These are phyloP conservation scores for Andrena chrysosceles DNA, from an alignment of 2,888 invertebrate genomes.

Conservation along the genomic window DNA sequence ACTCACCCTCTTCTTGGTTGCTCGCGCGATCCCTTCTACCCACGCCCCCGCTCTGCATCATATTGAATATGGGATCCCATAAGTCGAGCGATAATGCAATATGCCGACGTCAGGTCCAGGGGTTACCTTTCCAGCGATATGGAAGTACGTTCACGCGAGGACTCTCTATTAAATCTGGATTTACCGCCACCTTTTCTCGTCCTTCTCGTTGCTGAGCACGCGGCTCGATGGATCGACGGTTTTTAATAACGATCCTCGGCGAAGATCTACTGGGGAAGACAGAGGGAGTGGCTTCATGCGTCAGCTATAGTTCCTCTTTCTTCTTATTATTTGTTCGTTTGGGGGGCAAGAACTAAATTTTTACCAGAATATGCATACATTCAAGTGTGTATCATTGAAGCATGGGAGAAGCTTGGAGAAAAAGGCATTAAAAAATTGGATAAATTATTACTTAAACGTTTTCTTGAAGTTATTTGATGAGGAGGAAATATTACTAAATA, in stretches of 20 bases:
- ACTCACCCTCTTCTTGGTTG: slow-evolving; percentile 19
- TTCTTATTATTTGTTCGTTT: too few relatives aligned
- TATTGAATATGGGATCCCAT: slow-evolving; percentile 80
- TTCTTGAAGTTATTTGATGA: too few relatives aligned
- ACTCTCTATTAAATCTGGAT: slow-evolving; percentile 80
- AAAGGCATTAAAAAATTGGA: too few relatives aligned
- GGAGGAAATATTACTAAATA: too few relatives aligned
- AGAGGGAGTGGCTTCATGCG: background rate
- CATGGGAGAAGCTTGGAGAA: too few relatives aligned
- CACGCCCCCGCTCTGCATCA: slow-evolving; percentile 60
- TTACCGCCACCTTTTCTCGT: slow-evolving; percentile 57
- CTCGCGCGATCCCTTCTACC: slow-evolving; percentile 37
- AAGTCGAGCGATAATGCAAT: slow-evolving; percentile 81
- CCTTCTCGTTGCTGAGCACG: background rate
- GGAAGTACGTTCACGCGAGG: slow-evolving; percentile 57
- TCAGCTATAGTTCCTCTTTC: too few relatives aligned
- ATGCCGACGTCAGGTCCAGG: slow-evolving; percentile 79
- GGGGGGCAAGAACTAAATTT: too few relatives aligned
- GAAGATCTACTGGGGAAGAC: background rate
- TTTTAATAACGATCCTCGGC: slow-evolving; percentile 34
- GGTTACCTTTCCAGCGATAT: slow-evolving; percentile 65
- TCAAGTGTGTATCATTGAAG: too few relatives aligned
- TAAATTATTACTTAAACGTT: too few relatives aligned
- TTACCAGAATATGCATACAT: too few relatives aligned
- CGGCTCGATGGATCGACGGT: slow-evolving; percentile 1